phyloP scores from a whole-genome alignment of 92 coral and sea anemone genomes.

The Galaxea fascicularis region DNA sequence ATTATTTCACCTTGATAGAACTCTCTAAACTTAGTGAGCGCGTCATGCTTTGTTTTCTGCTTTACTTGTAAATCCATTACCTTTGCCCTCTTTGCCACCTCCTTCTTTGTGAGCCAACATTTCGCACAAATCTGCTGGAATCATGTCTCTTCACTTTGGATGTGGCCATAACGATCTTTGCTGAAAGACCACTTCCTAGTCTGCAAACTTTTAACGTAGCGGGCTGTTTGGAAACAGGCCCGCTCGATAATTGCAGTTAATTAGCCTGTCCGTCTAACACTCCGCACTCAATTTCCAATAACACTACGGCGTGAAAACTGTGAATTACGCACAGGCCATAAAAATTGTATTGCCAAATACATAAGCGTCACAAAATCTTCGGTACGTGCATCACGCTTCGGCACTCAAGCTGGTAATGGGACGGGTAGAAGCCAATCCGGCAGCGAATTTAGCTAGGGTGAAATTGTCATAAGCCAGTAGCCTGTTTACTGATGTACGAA shows the following conservation, averaged over 20 bases:
- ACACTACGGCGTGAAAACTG: background rate
- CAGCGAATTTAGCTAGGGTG: constrained; percentile 27
- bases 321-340: constrained; percentile 24
- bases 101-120: constrained; percentile 1
- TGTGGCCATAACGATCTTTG: background rate
- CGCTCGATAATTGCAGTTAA: background rate
- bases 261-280: background rate
- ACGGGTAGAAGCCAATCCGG: constrained; percentile 29
- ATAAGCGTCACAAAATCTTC: constrained; percentile 22
- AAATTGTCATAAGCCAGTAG: constrained; percentile 15
- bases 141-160: background rate
- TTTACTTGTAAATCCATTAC: too few species aligned
- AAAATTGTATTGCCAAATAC: constrained; percentile 39
- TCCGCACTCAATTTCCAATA: background rate
- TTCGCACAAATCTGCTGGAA: background rate
- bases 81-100: too few species aligned
- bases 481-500: constrained; percentile 1
- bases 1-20: constrained; percentile 9
- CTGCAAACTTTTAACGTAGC: background rate
- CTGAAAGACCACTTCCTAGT: background rate
- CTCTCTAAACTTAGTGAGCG: too few species aligned
- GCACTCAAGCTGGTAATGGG: constrained; percentile 18
- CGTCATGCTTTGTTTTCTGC: too few species aligned
- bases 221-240: background rate
- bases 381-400: background rate